phyloP scores from a whole-genome alignment of 2,797 vertebrate genomes.

The Megaceryle alcyon region DNA sequence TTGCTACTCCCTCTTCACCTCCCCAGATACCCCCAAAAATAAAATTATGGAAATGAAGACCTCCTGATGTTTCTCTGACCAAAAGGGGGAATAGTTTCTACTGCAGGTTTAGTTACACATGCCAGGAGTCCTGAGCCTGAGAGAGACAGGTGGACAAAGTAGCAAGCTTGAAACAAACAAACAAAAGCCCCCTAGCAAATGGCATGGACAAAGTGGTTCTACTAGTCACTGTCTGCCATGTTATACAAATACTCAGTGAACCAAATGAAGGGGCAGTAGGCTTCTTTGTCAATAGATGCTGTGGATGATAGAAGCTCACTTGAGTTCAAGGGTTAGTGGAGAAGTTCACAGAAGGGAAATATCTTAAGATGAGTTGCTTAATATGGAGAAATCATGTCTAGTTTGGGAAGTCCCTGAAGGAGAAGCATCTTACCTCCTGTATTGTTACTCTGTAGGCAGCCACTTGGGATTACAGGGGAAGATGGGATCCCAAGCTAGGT shows the following conservation, averaged over 20 bases:
- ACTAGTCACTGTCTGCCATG: fast-evolving
- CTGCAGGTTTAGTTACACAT: background rate
- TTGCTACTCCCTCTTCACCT: background rate
- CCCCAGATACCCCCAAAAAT: background rate
- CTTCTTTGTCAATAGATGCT: background rate
- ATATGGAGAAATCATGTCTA: background rate
- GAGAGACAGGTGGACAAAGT: background rate
- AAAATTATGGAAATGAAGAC: background rate
- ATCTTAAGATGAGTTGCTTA: background rate
- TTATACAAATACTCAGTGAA: background rate
- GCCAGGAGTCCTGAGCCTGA: background rate
- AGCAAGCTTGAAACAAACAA: background rate
- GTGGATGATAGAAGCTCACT: background rate
- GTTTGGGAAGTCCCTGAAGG: background rate
- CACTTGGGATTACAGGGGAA: background rate
- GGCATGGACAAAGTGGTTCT: background rate
- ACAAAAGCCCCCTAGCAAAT: fast-evolving
- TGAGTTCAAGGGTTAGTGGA: background rate
- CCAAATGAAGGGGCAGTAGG: background rate
- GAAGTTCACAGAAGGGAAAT: background rate
- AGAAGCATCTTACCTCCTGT: background rate
- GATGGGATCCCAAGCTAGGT: background rate
- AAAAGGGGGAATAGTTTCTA: background rate
- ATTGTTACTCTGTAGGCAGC: background rate
- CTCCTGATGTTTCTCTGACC: background rate